Evolutionary conservation across 30 jellyfish, hydroid and myxozoan species (phyloP).

Genomic region (Nemopilema nomurai): DNA sequence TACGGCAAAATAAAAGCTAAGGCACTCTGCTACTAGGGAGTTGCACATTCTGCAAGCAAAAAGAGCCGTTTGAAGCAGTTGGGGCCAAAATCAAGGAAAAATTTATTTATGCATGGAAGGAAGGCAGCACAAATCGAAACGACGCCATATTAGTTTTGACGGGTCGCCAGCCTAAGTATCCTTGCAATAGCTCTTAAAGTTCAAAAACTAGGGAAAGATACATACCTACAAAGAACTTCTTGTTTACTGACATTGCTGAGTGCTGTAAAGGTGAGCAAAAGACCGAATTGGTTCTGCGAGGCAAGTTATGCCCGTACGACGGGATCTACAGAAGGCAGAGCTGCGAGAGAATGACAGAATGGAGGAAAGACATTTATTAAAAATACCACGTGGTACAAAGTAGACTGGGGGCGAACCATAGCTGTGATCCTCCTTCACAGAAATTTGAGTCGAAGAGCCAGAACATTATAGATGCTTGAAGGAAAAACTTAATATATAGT

Average conservation of each 20-base stretch:
- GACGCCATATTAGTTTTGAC: not conserved
- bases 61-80: not conserved
- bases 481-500: too few relatives aligned
- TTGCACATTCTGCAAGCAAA: not conserved
- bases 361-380: conserved; percentile 33
- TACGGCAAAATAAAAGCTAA: not conserved
- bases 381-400: conserved; percentile 65
- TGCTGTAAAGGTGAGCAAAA: conserved; percentile 33
- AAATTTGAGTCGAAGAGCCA: not conserved
- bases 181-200: not conserved
- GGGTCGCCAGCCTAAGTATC: not conserved
- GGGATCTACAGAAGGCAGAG: conserved; percentile 74
- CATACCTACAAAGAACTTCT: conserved; percentile 67
- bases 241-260: conserved; percentile 62
- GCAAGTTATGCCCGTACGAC: conserved; percentile 55
- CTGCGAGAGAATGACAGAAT: conserved; percentile 55
- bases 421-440: not conserved
- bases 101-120: not conserved
- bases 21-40: not conserved
- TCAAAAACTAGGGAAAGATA: not conserved
- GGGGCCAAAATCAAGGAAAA: not conserved
- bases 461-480: too few relatives aligned
- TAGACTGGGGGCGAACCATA: conserved; percentile 56
- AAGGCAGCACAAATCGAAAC: not conserved
- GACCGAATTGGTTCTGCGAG: conserved; percentile 32